phyloP scores from a whole-genome alignment of 2,113 vertebrate genomes.

The Pao palembangensis region DNA sequence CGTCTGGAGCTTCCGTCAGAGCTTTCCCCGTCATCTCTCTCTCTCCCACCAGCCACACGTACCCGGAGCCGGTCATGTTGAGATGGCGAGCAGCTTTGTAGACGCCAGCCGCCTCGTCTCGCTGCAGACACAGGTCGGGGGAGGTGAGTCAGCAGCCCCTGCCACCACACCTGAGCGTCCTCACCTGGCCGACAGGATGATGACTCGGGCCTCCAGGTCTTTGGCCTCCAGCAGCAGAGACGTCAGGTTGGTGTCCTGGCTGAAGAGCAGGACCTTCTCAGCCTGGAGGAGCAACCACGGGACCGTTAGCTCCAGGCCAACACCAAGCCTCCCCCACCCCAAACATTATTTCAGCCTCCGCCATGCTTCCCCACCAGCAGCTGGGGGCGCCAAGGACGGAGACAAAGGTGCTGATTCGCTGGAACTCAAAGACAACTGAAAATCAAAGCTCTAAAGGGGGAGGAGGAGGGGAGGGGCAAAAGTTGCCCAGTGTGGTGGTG shows the following conservation, averaged over 20 bases:
- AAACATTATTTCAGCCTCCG: constrained; percentile 36
- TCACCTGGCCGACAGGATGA: constrained; percentile 95
- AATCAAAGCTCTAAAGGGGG: background rate
- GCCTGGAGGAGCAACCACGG: constrained; percentile 80
- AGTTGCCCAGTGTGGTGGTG: constrained; percentile 75
- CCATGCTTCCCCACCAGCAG: constrained; percentile 80
- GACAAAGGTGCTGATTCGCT: constrained; percentile 11
- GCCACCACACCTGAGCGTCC: no score
- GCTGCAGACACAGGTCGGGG: constrained; percentile 66
- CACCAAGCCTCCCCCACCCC: constrained; percentile 6
- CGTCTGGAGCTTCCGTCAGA: constrained; percentile 91
- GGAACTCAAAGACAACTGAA: background rate
- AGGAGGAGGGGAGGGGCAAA: background rate
- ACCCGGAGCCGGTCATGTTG: constrained; percentile 96
- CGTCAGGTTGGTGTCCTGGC: constrained; percentile 93
- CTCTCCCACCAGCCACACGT: constrained; percentile 97
- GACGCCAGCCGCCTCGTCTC: constrained; percentile 92
- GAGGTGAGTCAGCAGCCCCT: no score
- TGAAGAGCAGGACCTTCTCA: constrained; percentile 97
- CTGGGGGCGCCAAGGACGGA: constrained; percentile 46
- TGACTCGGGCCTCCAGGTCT: constrained; percentile 93
- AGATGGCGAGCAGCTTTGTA: constrained; percentile 91
- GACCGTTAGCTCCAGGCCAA: constrained; percentile 42
- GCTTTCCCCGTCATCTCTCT: constrained; percentile 95
- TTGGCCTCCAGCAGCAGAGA: constrained; percentile 91